Evolutionary conservation across 2,888 invertebrate genomes (phyloP), one percentile per base, ranked within the genome.

Genomic region (Alsophila aescularia): DNA sequence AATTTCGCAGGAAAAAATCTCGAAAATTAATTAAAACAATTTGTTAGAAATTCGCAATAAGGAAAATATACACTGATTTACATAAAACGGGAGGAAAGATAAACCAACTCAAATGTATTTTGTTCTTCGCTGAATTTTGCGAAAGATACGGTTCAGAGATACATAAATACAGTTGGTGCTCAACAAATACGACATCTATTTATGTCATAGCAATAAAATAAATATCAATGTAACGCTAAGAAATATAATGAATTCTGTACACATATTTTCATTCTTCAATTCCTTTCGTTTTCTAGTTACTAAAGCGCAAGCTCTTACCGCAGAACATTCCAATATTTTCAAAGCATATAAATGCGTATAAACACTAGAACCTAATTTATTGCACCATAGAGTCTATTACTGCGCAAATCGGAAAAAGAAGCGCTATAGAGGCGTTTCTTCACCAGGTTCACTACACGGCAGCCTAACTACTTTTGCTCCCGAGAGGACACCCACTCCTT

Each of bases 371-470:
- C 65, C 69, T 60, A 63, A 74, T 81, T 81, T 87, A 86, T 83
- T 87, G 85, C 87, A 89, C 86, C 82, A 83, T 81, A 78, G 72
- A 81, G 79, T 84, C 72, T 70, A 67, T 79, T 77, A 76, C 73
- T 74, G 71, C 70, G 69, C 68, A 53, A 32, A n/a, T n/a, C n/a
- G n/a, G n/a, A n/a, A 63, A 60, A 62, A 67, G 54, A 73, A 81
- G 70, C 80, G 86, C 84, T 91, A 90, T 81, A 90, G 87, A 47
- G 87, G 87, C 29, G 91, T 90, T 69, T 91, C 90, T 56, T 89
- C 86, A 10, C 89, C 87, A 15, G 85, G 73, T 66, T 89, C 90
- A 60, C 72, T 81, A 56, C 76, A 77, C 9, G 87, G 89, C 43
- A 90, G 69, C 70, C 91, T 82, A 60, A 91, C 88, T 60, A 83